Conservation (phyloP, 2,113 vertebrate species). For the Nyctereutes procyonoides region DNA sequence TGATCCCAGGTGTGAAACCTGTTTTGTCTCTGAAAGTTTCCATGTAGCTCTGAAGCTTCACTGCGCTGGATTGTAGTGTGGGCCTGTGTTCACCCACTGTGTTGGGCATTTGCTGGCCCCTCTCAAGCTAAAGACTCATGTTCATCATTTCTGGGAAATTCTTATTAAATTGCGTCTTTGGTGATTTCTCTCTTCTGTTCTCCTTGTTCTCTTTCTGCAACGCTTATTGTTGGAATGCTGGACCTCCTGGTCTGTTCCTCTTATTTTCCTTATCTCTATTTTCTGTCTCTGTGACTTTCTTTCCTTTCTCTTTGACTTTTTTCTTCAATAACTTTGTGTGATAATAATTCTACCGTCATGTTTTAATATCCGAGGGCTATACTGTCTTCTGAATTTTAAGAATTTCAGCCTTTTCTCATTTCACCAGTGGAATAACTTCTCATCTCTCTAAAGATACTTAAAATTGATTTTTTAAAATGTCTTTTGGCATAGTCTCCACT, state of each 20-base stretch:
- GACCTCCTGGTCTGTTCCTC: not conserved
- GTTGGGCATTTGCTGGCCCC: not conserved
- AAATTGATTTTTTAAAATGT: not conserved
- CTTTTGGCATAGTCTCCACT: not conserved
- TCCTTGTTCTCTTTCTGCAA: not conserved
- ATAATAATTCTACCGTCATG: not conserved
- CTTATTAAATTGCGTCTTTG: not conserved
- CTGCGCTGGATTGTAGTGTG: not conserved
- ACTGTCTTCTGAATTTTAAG: not conserved
- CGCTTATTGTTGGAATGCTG: not conserved
- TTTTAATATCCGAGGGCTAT: not conserved
- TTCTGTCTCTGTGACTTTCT: not conserved
- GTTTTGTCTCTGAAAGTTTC: not conserved
- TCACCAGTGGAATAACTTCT: not conserved
- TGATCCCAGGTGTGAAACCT: not conserved
- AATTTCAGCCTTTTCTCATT: not conserved
- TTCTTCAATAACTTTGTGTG: not conserved
- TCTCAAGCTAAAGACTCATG: not conserved
- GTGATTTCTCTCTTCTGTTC: not conserved
- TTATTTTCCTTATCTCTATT: not conserved
- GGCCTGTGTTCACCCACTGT: not conserved
- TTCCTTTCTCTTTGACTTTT: not conserved
- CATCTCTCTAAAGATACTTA: not conserved
- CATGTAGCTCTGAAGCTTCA: not conserved
- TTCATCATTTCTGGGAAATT: not conserved